These are phyloP conservation scores for Isotomurus palustris DNA, from an alignment of 2,888 invertebrate genomes.

Conservation along the genomic window DNA sequence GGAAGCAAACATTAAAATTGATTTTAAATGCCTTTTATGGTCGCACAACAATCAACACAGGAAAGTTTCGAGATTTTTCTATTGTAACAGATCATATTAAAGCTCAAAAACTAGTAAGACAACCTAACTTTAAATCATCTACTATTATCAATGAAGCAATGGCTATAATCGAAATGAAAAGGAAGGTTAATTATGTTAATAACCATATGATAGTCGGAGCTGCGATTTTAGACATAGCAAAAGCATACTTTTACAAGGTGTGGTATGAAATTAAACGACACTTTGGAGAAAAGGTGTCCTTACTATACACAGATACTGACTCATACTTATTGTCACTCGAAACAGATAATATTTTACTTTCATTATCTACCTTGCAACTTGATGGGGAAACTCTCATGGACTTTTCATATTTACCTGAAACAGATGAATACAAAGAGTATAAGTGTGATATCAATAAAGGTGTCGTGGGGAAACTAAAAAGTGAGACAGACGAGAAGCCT, in stretches of 20 bases:
- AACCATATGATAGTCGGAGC: background rate
- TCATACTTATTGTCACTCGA: background rate
- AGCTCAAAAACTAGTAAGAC: background rate
- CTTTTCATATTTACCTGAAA: background rate
- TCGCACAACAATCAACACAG: background rate
- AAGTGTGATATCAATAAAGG: no score
- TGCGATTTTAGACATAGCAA: background rate
- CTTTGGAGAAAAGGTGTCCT: background rate
- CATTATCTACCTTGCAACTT: background rate
- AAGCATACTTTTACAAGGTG: background rate
- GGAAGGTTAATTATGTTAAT: background rate
- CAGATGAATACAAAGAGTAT: no score
- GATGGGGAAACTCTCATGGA: slow-evolving; percentile 1
- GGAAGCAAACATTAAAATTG: background rate
- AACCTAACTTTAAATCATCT: background rate
- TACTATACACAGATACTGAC: background rate
- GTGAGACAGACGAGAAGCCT: no score
- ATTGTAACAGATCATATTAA: background rate
- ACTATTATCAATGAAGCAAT: background rate
- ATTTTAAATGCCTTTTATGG: background rate
- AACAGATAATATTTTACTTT: background rate
- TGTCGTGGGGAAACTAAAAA: no score
- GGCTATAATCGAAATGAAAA: background rate
- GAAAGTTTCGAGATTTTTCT: background rate
- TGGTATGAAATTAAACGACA: background rate